Percentiles rank a stretch among this genome's conserved stretches.
Conservation (phyloP, 2,113 vertebrate species). For the Mesembrinibis cayennensis region DNA sequence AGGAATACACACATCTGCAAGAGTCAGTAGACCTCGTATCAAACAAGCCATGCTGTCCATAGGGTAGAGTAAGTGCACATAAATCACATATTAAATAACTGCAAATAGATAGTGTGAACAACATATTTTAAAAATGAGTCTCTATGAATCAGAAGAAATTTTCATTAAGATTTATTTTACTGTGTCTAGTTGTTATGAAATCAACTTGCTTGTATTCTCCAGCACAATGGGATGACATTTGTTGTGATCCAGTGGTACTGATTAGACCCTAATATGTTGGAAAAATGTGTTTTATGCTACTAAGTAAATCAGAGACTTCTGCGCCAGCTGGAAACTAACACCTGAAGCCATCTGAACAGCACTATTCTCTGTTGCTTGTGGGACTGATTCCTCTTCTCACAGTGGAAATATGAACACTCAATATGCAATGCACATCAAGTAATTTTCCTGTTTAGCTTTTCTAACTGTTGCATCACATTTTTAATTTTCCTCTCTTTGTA, state of each 20-base stretch:
- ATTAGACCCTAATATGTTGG: background rate
- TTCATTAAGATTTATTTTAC: background rate
- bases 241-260: background rate
- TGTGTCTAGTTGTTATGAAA: background rate
- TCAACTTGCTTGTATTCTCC: background rate
- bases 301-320: background rate
- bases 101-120: background rate
- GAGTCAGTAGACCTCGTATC: background rate
- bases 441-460: slow-evolving; percentile 22
- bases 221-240: background rate
- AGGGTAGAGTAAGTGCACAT: background rate
- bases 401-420: background rate
- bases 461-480: slow-evolving; percentile 9
- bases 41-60: background rate
- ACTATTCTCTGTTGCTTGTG: background rate
- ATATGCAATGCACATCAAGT: slow-evolving; percentile 10
- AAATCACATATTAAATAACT: background rate
- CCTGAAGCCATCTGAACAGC: background rate
- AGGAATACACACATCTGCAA: background rate
- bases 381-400: background rate
- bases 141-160: background rate
- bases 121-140: background rate
- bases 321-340: background rate
- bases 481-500: background rate
- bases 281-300: background rate